Percentiles rank a stretch among this genome's conserved stretches.
Conservation (phyloP, 2,113 vertebrate genomes). For the Onychostruthus taczanowskii region DNA sequence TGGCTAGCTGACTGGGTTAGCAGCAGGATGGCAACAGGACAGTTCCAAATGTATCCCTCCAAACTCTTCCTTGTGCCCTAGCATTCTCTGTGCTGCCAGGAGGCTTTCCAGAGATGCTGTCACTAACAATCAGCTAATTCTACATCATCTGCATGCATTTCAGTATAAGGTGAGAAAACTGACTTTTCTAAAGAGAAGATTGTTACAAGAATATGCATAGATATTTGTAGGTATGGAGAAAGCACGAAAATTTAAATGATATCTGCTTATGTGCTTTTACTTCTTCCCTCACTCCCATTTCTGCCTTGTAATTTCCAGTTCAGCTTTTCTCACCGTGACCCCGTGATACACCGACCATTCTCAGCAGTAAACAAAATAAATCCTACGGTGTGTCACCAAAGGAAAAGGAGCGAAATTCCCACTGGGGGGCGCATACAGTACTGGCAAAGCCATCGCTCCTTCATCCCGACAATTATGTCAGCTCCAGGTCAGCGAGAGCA, state of each 20-base stretch:
- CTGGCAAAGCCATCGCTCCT: constrained; percentile 28
- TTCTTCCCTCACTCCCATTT: background rate
- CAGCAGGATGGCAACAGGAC: background rate
- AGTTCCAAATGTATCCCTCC: background rate
- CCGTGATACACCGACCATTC: background rate
- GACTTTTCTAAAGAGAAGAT: background rate
- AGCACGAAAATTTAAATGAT: rapidly evolving
- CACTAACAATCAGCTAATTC: background rate
- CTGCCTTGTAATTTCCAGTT: background rate
- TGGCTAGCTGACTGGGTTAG: background rate
- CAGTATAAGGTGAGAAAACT: background rate
- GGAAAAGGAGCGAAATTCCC: background rate
- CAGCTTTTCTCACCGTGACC: background rate
- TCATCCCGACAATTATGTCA: background rate
- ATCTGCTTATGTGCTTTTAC: background rate
- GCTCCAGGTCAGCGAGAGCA: background rate
- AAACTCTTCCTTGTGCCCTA: background rate
- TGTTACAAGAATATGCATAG: background rate
- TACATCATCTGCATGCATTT: background rate
- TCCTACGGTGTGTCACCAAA: background rate
- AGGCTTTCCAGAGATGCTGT: background rate
- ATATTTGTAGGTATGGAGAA: background rate
- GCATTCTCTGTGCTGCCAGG: background rate
- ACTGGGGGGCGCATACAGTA: constrained; percentile 56
- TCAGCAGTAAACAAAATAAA: background rate